Percentiles rank a stretch among this genome's conserved stretches.
These are phyloP conservation scores for Drosophila bocki DNA, from an alignment of 1,140 invertebrate genomes.

Conservation along the genomic window DNA sequence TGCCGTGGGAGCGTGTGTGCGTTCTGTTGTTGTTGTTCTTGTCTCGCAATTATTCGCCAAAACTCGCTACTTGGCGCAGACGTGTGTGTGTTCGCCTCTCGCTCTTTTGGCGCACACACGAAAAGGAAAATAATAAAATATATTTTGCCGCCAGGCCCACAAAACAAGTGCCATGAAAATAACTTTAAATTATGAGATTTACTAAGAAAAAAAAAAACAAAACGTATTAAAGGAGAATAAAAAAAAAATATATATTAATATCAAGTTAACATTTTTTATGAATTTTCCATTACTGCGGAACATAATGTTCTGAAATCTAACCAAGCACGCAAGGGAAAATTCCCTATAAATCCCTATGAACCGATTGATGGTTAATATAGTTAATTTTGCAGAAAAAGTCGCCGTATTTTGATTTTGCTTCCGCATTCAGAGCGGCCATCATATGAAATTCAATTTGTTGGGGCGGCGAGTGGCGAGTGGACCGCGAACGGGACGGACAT, in stretches of 20 bases:
- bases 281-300: background rate
- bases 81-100: slow-evolving; percentile 35
- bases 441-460: slow-evolving; percentile 62
- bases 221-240: background rate
- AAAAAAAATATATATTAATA: background rate
- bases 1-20: slow-evolving; percentile 5
- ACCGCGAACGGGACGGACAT: slow-evolving; percentile 18
- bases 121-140: slow-evolving; percentile 45
- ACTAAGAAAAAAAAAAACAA: background rate
- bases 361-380: background rate
- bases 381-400: slow-evolving; percentile 25
- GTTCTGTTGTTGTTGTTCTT: slow-evolving; percentile 23
- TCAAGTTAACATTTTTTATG: background rate
- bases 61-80: slow-evolving; percentile 29
- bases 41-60: slow-evolving; percentile 40
- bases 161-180: slow-evolving; percentile 28
- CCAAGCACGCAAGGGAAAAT: background rate
- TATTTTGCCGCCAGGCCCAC: slow-evolving; percentile 45
- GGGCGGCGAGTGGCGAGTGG: slow-evolving; percentile 43
- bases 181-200: background rate
- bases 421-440: slow-evolving; percentile 58
- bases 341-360: background rate
- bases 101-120: slow-evolving; percentile 27
- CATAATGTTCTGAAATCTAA: background rate
- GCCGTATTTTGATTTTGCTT: slow-evolving; percentile 65